Evolutionary conservation across 2,888 invertebrate genomes (phyloP).

Genomic region (Folsomia manolachei): DNA sequence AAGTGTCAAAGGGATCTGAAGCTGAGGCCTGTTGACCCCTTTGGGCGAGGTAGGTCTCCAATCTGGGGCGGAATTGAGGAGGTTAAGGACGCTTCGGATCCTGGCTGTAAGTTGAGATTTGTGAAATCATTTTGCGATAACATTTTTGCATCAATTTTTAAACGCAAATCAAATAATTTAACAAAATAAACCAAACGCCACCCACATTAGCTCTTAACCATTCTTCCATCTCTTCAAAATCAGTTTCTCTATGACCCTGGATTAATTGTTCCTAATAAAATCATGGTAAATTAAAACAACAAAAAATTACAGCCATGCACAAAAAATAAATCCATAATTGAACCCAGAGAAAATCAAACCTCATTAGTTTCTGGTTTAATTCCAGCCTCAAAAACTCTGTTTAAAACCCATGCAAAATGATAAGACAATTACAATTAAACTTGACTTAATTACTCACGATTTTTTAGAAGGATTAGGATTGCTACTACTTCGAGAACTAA

Average conservation of each 20-base stretch:
- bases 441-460: neutral
- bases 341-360: neutral
- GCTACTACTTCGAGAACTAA: neutral
- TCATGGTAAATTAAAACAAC: neutral
- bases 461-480: neutral
- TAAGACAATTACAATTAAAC: neutral
- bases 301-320: neutral
- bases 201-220: constrained; percentile 8
- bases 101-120: constrained; percentile 1
- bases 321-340: neutral
- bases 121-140: neutral
- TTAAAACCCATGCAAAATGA: neutral
- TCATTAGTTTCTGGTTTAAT: neutral
- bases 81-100: constrained; percentile 14
- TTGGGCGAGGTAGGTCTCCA: constrained; percentile 1
- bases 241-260: constrained; percentile 11
- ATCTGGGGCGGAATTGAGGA: neutral
- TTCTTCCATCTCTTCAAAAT: constrained; percentile 14
- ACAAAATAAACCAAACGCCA: neutral
- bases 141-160: neutral
- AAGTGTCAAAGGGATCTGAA: neutral
- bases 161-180: neutral
- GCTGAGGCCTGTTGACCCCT: neutral
- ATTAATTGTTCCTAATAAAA: constrained; percentile 14
- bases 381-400: neutral